Evolutionary conservation across 2,113 vertebrate genomes (phyloP), one percentile per base, ranked within the genome.

Genomic region (Desmodus rotundus): DNA sequence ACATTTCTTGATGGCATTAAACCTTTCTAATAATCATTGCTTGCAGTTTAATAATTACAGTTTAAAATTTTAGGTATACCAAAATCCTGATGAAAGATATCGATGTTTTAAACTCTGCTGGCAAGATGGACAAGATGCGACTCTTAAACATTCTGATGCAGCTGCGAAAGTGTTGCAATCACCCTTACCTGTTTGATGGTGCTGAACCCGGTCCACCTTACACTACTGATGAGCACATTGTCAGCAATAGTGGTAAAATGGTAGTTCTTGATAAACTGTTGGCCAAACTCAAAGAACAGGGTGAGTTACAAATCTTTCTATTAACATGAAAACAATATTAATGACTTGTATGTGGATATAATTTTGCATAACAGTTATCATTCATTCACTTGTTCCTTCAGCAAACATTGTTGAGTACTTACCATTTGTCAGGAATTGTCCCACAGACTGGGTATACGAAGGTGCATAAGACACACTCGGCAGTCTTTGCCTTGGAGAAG

Each of bases 81-180:
- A 99, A 98, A 96, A 99, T 99, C 88, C 97, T 99, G 97, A 99
- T 99, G 99, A 99, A 99, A 97, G 99, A 99, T 95, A 99, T 99
- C 7, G 99, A 99, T 93, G 98, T 99, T 97, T 98, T 99, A 93
- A 99, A 99, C 96, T 99, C 99, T 56, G 98, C 99, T 70, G 99
- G 99, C 67, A 99, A 99, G 83, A 99, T 99, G 99, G 99, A 99
- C 96, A 99, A 99, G 97, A 99, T 99, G 99, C 98, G 99, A 14
- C 98, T 99, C 94, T 97, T 99, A 97, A 99, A 99, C 92, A 99
- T 99, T 94, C 97, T 99, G 96, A 99, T 99, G 99, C 99, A 99
- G 95, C 97, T 99, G 92, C 97, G 99, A 26, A 99, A 99, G 47
- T 99, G 99, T 97, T 99, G 99, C 84, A 99, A 99, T 96, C 99